Evolutionary conservation across 37 sponge, comb jelly and placozoan genomes (phyloP).

Genomic region (Haliclona indistincta): DNA sequence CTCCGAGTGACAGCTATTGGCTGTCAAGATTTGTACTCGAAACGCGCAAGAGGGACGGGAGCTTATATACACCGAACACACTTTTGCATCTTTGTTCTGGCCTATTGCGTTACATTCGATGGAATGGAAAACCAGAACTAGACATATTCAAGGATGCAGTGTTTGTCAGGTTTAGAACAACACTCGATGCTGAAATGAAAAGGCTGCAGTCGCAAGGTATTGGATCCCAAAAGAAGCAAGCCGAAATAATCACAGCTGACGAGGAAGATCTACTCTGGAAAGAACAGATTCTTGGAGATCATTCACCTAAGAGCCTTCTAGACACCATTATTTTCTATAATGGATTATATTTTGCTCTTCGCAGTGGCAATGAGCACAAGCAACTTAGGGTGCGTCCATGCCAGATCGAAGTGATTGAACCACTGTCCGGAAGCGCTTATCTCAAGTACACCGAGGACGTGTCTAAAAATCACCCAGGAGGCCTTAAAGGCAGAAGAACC

Average conservation of each 20-base stretch:
- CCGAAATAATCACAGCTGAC: constrained; percentile 26
- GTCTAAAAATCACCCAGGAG: no score
- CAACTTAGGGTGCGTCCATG: constrained; percentile 20
- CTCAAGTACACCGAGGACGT: no score
- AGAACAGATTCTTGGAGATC: constrained; percentile 3
- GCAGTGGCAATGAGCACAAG: constrained; percentile 27
- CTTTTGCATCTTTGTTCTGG: constrained; percentile 14
- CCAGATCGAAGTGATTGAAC: constrained; percentile 25
- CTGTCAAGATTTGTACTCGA: constrained; percentile 6
- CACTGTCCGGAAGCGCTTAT: constrained; percentile 4
- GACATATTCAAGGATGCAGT: constrained; percentile 17
- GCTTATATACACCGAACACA: no score
- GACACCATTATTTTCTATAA: constrained; percentile 23
- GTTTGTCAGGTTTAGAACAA: neutral
- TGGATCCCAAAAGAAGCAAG: constrained; percentile 5
- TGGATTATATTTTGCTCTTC: constrained; percentile 35
- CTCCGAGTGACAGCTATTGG: neutral
- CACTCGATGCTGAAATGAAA: constrained; percentile 33
- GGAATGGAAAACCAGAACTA: constrained; percentile 5
- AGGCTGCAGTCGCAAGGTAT: constrained; percentile 16
- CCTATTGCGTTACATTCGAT: constrained; percentile 2
- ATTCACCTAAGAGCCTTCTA: constrained; percentile 8
- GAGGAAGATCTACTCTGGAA: constrained; percentile 20
- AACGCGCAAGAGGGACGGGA: constrained; percentile 3
- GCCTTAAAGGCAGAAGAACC: no score